Evolutionary conservation across 1,140 invertebrate genomes (phyloP).

Genomic region (Pteromalus puparum): DNA sequence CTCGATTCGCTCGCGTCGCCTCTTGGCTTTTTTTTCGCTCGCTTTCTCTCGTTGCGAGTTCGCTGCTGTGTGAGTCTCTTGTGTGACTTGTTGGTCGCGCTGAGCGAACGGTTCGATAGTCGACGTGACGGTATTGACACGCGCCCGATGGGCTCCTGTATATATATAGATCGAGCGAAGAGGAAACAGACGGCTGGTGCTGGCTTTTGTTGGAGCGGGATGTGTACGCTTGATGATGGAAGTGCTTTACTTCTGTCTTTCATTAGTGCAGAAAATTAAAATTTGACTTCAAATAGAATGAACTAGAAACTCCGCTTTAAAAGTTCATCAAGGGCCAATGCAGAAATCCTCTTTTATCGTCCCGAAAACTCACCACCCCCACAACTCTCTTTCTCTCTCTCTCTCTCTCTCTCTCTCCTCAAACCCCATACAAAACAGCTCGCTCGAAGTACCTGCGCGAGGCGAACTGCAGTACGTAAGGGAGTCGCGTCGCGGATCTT

Average conservation of each 20-base stretch:
- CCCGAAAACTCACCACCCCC: neutral
- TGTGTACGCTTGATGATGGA: too few relatives aligned
- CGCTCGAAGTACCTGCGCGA: neutral
- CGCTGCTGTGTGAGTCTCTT: neutral
- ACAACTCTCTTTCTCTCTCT: neutral
- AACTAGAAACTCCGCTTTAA: neutral
- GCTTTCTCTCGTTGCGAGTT: neutral
- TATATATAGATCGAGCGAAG: too few relatives aligned
- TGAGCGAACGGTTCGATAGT: conserved; percentile 10
- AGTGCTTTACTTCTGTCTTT: too few relatives aligned
- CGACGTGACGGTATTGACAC: conserved; percentile 28
- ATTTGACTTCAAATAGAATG: too few relatives aligned
- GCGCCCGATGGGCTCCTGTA: too few relatives aligned
- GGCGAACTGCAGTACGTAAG: neutral
- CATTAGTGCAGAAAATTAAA: too few relatives aligned
- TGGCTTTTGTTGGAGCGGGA: too few relatives aligned
- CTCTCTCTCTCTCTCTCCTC: neutral
- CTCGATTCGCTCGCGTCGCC: conserved; percentile 32
- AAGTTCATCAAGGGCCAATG: neutral
- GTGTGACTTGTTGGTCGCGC: conserved; percentile 16
- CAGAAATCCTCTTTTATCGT: neutral
- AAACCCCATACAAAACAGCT: neutral
- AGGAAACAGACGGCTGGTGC: too few relatives aligned
- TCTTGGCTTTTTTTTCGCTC: conserved; percentile 13
- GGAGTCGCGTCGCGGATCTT: conserved; percentile 13